phyloP scores from a whole-genome alignment of 2,888 invertebrate genomes.

The Cryptocephalus moraei region DNA sequence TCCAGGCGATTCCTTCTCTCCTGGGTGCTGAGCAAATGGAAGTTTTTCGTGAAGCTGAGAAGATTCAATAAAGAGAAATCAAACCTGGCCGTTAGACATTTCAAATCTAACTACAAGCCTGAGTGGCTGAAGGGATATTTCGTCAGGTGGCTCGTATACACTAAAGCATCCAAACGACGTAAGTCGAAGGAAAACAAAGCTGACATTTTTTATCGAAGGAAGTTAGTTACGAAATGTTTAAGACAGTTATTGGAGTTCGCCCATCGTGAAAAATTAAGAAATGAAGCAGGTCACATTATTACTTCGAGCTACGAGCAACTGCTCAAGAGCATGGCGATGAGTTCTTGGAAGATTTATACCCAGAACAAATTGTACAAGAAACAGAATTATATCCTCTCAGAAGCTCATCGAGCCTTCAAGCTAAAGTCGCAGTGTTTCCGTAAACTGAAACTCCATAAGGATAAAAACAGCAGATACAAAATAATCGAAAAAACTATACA shows the following conservation, averaged over 20 bases:
- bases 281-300: neutral
- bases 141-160: slow-evolving; percentile 18
- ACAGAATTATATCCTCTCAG: slow-evolving; percentile 11
- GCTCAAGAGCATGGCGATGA: slow-evolving; percentile 8
- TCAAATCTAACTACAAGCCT: slow-evolving; percentile 18
- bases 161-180: slow-evolving; percentile 6
- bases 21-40: slow-evolving; percentile 18
- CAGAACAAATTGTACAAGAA: slow-evolving; percentile 5
- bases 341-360: slow-evolving; percentile 8
- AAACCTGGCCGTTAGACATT: slow-evolving; percentile 16
- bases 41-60: slow-evolving; percentile 12
- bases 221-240: slow-evolving; percentile 3
- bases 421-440: slow-evolving; percentile 13
- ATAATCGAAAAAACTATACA: slow-evolving; percentile 1
- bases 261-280: neutral
- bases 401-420: slow-evolving; percentile 10
- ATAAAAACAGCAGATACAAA: slow-evolving; percentile 4
- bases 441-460: slow-evolving; percentile 10
- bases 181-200: too few species aligned
- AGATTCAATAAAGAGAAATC: slow-evolving; percentile 12
- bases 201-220: neutral
- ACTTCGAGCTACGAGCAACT: slow-evolving; percentile 9
- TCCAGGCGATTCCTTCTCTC: slow-evolving; percentile 10
- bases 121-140: slow-evolving; percentile 16
- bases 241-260: slow-evolving; percentile 3